These are phyloP conservation scores for Brevimyrus niger DNA, from an alignment of 2,113 vertebrate species.

Conservation along the genomic window DNA sequence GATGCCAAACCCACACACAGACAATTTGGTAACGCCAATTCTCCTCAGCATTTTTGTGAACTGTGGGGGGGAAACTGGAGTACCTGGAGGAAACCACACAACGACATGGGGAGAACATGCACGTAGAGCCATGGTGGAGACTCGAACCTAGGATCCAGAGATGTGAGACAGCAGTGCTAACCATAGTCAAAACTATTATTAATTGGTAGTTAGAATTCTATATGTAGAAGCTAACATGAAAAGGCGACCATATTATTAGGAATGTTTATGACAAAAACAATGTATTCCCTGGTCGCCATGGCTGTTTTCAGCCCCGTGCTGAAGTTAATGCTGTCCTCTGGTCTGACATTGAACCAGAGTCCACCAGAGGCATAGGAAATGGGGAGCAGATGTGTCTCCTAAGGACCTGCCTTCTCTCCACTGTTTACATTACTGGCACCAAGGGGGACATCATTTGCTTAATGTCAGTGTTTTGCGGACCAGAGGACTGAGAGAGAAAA, in stretches of 20 bases:
- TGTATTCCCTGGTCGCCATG: neutral
- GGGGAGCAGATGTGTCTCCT: slow-evolving; percentile 65
- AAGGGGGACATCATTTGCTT: slow-evolving; percentile 59
- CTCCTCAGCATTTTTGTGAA: neutral
- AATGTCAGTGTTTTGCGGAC: slow-evolving; percentile 42
- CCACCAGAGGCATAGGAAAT: slow-evolving; percentile 34
- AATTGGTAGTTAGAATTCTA: neutral
- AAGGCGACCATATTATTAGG: neutral
- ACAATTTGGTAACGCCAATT: neutral
- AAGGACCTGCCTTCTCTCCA: slow-evolving; percentile 41
- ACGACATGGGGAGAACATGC: neutral
- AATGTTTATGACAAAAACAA: neutral
- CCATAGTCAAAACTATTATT: neutral
- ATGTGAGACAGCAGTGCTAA: neutral
- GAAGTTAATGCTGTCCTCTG: neutral
- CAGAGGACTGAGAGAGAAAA: neutral
- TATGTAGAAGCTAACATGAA: neutral
- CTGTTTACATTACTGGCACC: slow-evolving; percentile 55
- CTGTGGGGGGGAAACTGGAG: neutral
- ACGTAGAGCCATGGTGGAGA: neutral
- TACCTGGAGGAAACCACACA: neutral
- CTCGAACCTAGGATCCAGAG: neutral
- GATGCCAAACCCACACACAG: neutral
- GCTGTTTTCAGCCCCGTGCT: neutral
- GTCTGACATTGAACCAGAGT: neutral